A percentile compares a stretch with the other conserved stretches of the same genome.
phyloP scores from a whole-genome alignment of 2,113 vertebrate species.

The Dicerorhinus sumatrensis region DNA sequence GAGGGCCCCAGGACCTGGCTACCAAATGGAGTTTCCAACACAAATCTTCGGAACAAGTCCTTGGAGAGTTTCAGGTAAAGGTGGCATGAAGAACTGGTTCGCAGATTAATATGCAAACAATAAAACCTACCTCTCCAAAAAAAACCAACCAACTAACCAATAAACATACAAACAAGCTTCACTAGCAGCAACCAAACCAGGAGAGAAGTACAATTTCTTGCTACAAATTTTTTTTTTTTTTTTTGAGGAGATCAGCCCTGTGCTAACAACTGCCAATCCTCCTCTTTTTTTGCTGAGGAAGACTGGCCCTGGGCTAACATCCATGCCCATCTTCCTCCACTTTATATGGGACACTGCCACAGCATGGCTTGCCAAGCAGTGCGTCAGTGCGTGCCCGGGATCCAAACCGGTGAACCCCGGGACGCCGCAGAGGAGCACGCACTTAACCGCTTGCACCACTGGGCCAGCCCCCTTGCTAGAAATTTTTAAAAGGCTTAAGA shows the following conservation, averaged over 20 bases:
- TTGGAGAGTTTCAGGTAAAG: not conserved
- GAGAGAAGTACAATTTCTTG: not conserved
- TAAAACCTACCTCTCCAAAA: not conserved
- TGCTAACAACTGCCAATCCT: no score
- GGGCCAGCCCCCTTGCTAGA: not conserved
- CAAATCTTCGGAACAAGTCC: not conserved
- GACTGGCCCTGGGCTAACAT: no score
- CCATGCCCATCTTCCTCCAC: no score
- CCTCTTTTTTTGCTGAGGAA: no score
- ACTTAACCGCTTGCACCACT: no score
- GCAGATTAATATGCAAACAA: not conserved
- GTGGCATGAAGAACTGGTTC: not conserved
- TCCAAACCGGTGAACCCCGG: no score
- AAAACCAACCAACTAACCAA: not conserved
- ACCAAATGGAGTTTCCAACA: not conserved
- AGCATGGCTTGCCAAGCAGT: no score
- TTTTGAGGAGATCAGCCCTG: no score
- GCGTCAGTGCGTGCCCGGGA: no score
- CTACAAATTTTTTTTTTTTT: not conserved
- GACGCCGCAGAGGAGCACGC: no score
- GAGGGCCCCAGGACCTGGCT: not conserved
- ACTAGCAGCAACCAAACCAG: not conserved
- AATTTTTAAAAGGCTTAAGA: slow-evolving; percentile 1
- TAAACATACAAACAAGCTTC: not conserved
- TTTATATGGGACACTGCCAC: no score